Percentiles rank a stretch among this genome's conserved stretches.
Conservation (phyloP, 2,113 vertebrate genomes). For the Brachionichthys hirsutus region DNA sequence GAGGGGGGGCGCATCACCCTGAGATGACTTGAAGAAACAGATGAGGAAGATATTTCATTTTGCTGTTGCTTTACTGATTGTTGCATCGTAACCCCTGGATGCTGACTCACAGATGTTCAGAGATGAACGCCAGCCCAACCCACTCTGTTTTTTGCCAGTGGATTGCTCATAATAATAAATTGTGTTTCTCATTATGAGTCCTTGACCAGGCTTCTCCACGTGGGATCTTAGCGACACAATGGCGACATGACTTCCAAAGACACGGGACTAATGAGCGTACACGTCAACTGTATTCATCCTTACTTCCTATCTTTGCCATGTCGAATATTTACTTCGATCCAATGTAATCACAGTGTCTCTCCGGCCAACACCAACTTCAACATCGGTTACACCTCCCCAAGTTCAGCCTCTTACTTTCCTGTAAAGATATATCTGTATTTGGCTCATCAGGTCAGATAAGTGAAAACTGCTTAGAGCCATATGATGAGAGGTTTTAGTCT, state of each 20-base stretch:
- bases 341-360: conserved; percentile 52
- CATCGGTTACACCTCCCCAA: conserved; percentile 5
- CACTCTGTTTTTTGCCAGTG: conserved; percentile 11
- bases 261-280: conserved; percentile 13
- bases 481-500: conserved; percentile 26
- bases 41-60: conserved; percentile 52
- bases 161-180: conserved; percentile 21
- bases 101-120: conserved; percentile 27
- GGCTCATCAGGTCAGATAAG: conserved; percentile 22
- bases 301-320: conserved; percentile 38
- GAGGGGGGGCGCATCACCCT: neutral
- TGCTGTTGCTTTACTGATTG: conserved; percentile 12
- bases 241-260: conserved; percentile 6
- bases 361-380: conserved; percentile 29
- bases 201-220: conserved; percentile 32
- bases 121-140: conserved; percentile 35
- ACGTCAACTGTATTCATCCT: conserved; percentile 47
- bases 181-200: conserved; percentile 14
- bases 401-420: conserved; percentile 24
- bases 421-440: conserved; percentile 33
- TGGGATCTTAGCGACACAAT: conserved; percentile 25
- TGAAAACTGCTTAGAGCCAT: conserved; percentile 20
- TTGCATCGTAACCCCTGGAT: conserved; percentile 1
- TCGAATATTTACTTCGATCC: conserved; percentile 66
- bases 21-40: conserved; percentile 37